phyloP scores from a whole-genome alignment of 2,113 vertebrate genomes.

The Proterorhinus semilunaris region DNA sequence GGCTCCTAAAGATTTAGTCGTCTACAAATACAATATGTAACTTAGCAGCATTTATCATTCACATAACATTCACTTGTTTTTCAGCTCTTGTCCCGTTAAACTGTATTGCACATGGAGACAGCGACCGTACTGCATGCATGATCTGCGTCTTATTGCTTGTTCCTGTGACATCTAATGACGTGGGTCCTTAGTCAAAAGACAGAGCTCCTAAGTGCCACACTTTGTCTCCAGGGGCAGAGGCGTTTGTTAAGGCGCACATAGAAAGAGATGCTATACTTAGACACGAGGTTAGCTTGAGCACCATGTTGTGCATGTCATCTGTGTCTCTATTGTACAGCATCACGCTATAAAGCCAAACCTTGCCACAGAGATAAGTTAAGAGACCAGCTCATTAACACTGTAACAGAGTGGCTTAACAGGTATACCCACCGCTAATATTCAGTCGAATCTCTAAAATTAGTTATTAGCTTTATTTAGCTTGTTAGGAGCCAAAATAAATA shows the following conservation, averaged over 20 bases:
- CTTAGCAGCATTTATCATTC: slow-evolving; percentile 68
- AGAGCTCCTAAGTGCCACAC: slow-evolving; percentile 23
- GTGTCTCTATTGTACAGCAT: slow-evolving; percentile 27
- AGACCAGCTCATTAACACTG: slow-evolving; percentile 77
- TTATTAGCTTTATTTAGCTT: background rate
- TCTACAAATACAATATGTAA: slow-evolving; percentile 64
- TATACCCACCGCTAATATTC: slow-evolving; percentile 21
- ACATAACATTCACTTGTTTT: slow-evolving; percentile 20
- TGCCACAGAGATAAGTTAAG: slow-evolving; percentile 45
- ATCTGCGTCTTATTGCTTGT: slow-evolving; percentile 26
- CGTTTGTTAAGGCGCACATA: slow-evolving; percentile 50
- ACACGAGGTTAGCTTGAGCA: slow-evolving; percentile 53
- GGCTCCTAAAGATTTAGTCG: slow-evolving; percentile 53
- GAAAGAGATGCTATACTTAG: slow-evolving; percentile 53
- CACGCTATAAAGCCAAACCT: slow-evolving; percentile 14
- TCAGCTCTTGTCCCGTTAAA: slow-evolving; percentile 36
- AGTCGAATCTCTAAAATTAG: slow-evolving; percentile 6
- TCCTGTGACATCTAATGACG: slow-evolving; percentile 51
- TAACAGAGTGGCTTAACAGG: slow-evolving; percentile 13
- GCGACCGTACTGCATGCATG: slow-evolving; percentile 40
- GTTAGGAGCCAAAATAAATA: too few species aligned
- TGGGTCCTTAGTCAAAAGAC: slow-evolving; percentile 47
- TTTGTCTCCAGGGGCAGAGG: slow-evolving; percentile 29
- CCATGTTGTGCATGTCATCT: slow-evolving; percentile 27
- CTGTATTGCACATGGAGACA: slow-evolving; percentile 67